Evolutionary conservation across 1,140 invertebrate genomes (phyloP).

Genomic region (Rhagoletis pomonella): DNA sequence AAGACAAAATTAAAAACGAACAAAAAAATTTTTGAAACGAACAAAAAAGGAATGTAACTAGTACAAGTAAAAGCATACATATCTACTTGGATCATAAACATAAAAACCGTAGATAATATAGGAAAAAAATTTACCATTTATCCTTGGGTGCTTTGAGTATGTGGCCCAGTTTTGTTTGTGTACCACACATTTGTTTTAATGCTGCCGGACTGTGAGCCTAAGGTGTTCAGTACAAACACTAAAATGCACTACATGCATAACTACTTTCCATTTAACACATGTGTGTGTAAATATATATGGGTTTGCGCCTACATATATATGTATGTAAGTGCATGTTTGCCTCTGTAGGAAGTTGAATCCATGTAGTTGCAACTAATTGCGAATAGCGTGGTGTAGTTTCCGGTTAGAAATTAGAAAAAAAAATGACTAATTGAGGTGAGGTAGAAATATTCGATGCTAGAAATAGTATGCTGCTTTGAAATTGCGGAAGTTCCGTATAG

Average conservation of each 20-base stretch:
- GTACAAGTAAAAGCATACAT: background rate
- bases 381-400: background rate
- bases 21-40: background rate
- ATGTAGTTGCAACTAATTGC: background rate
- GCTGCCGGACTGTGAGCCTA: no score
- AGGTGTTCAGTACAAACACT: no score
- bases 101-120: background rate
- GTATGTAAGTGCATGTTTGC: background rate
- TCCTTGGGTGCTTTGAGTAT: background rate
- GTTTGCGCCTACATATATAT: background rate
- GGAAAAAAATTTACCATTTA: background rate
- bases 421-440: background rate
- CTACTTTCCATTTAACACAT: no score
- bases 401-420: constrained; percentile 30
- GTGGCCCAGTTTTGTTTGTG: background rate
- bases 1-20: background rate
- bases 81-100: background rate
- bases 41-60: no score
- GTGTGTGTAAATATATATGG: no score
- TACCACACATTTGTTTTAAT: no score
- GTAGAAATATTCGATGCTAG: no score
- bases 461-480: no score
- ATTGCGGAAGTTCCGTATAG: no score
- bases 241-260: no score
- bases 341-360: background rate